Conservation (phyloP, 2,888 invertebrate genomes). For the Synergus itoensis region DNA sequence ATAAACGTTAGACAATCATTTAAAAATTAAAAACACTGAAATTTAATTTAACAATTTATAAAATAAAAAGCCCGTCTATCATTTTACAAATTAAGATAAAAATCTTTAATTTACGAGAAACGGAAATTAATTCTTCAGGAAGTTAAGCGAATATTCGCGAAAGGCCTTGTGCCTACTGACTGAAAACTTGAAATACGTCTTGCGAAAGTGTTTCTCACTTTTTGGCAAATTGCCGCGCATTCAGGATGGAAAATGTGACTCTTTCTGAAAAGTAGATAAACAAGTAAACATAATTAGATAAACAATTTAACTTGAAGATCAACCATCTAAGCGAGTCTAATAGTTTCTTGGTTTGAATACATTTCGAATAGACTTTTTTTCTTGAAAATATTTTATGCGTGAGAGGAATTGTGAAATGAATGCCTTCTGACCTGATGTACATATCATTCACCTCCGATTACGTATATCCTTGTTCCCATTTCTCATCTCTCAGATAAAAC, state of each 20-base stretch:
- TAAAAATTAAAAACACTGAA: not conserved
- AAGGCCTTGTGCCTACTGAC: not conserved
- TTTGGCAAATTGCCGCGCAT: conserved; percentile 24
- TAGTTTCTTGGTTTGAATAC: too few relatives aligned
- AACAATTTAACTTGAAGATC: too few relatives aligned
- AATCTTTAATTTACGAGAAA: not conserved
- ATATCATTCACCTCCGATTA: conserved; percentile 15
- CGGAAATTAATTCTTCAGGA: not conserved
- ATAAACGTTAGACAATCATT: not conserved
- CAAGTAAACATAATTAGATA: too few relatives aligned
- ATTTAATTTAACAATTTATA: not conserved
- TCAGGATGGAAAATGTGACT: not conserved
- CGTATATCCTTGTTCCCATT: conserved; percentile 17
- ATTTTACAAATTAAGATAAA: not conserved
- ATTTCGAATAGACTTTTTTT: not conserved
- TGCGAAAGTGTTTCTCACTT: not conserved
- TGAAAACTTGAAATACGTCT: not conserved
- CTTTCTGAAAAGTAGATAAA: not conserved
- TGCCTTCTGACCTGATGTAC: conserved; percentile 11
- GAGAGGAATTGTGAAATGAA: not conserved
- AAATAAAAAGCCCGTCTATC: not conserved
- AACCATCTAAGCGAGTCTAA: too few relatives aligned
- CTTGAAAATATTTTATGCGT: not conserved
- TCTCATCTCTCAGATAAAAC: conserved; percentile 11
- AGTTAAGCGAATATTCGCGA: not conserved